Conservation (phyloP, 2,888 invertebrate species). For the Volucella zonaria region DNA sequence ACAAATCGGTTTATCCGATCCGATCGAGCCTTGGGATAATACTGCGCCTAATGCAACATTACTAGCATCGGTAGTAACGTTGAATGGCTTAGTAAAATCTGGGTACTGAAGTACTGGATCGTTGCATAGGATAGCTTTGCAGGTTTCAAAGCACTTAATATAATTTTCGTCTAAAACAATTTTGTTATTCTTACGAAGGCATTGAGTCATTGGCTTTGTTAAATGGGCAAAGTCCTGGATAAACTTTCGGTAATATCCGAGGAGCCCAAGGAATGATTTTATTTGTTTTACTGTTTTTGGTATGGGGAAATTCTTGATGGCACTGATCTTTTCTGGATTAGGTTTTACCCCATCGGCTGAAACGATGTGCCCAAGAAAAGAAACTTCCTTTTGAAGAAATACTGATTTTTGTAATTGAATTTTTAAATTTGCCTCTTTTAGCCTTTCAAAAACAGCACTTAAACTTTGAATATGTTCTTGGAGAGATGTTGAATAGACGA, state of each 20-base stretch:
- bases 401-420: slow-evolving; percentile 76
- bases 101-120: slow-evolving; percentile 38
- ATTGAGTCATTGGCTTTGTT: slow-evolving; percentile 13
- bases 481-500: slow-evolving; percentile 42
- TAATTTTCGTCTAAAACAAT: slow-evolving; percentile 23
- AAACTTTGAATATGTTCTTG: slow-evolving; percentile 40
- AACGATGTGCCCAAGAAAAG: slow-evolving; percentile 78
- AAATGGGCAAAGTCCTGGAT: slow-evolving; percentile 5
- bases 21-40: slow-evolving; percentile 39
- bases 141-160: slow-evolving; percentile 39
- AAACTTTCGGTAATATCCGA: slow-evolving; percentile 15
- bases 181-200: slow-evolving; percentile 26
- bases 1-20: slow-evolving; percentile 42
- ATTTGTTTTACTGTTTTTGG: slow-evolving; percentile 76
- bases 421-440: slow-evolving; percentile 64
- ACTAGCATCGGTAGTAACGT: slow-evolving; percentile 52
- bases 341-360: slow-evolving; percentile 77
- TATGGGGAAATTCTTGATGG: slow-evolving; percentile 58
- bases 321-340: slow-evolving; percentile 77
- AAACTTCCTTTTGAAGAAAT: slow-evolving; percentile 75
- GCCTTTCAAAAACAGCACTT: slow-evolving; percentile 75
- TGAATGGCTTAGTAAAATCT: slow-evolving; percentile 27
- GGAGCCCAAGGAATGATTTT: slow-evolving; percentile 74
- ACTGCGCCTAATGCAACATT: slow-evolving; percentile 36
- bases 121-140: slow-evolving; percentile 59